Percentiles rank a stretch among this genome's conserved stretches.
Conservation (phyloP, 1,140 invertebrate genomes). For the Spodoptera litura region DNA sequence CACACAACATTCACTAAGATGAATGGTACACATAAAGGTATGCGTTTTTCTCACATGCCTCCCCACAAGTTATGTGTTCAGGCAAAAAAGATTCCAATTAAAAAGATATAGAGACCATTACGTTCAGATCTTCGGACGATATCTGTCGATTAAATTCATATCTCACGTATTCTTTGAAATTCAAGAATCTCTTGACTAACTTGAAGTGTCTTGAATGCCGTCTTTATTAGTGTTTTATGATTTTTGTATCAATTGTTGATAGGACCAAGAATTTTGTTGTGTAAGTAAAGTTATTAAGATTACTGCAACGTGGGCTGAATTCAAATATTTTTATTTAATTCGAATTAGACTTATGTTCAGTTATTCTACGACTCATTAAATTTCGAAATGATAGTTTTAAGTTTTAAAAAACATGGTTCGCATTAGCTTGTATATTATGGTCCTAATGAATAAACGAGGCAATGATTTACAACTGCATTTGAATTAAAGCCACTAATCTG, state of each 20-base stretch:
- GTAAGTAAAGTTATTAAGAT: no score
- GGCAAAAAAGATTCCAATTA: conserved; percentile 77
- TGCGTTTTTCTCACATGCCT: conserved; percentile 73
- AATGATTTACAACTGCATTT: no score
- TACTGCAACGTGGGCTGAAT: no score
- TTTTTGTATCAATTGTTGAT: conserved; percentile 45
- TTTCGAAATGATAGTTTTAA: no score
- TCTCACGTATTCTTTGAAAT: conserved; percentile 70
- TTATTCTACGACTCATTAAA: no score
- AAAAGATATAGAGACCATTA: conserved; percentile 75
- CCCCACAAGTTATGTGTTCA: conserved; percentile 59
- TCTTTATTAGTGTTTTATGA: conserved; percentile 56
- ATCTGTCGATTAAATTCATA: conserved; percentile 75
- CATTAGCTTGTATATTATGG: neutral
- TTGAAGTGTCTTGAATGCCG: conserved; percentile 27
- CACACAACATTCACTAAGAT: conserved; percentile 54
- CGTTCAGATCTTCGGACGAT: conserved; percentile 60
- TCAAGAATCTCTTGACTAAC: conserved; percentile 51
- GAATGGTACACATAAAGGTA: conserved; percentile 69
- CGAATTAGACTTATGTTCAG: no score
- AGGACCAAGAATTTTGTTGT: no score
- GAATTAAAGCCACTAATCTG: neutral
- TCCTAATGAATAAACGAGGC: neutral
- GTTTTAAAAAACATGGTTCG: neutral
- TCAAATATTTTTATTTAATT: no score